Base-by-base conservation (phyloP, 2,888 invertebrate genomes). In the Theodoxus fluviatilis region DNA sequence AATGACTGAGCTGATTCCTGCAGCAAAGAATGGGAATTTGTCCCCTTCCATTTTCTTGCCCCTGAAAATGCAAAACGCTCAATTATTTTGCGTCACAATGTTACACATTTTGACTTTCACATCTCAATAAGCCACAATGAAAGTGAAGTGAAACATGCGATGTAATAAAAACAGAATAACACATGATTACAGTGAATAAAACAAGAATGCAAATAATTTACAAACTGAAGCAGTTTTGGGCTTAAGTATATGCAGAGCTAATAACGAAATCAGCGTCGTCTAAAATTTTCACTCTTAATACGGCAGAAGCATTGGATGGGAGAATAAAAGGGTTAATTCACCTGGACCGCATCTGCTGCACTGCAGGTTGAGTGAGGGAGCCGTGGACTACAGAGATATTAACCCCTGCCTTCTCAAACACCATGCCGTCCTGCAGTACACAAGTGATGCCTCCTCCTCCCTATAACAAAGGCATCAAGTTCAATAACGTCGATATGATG, bases 331-430 rank as follows among this genome's bases (percentile, higher is more conserved):
- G 18, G 18, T 43, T 18, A 35, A 35, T 63, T 70, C 67, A 86
- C 86, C 86, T 82, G 43, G 84, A 75, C 69, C 83, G 82, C 98
- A 98, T 98, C 86, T 96, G 96, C 74, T 93, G 92, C 0, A 94
- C 91, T 0, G 97, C 96, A 38, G 90, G 92, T 0, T 93, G 91
- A 0, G 96, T 95, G 70, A 98, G 89, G 35, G 70, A 88, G 88
- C 97, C 98, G 0, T 92, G 91, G 2, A 98, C 96, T 0, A 98
- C 95, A 0, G 97, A 97, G 68, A 98, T 93, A 86, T 98, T 98
- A 0, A 98, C 97, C 0, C 98, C 98, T 1, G 97, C 98, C 88
- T 97, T 98, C 87, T 98, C 98, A 84, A 98, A 96, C 25, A 96
- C 93, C 43, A 91, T 89, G 1, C 96, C 95, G 87, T 97, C 94